These are phyloP conservation scores for Pelvicachromis taeniatus DNA, from an alignment of 2,113 vertebrate genomes.

Conservation along the genomic window DNA sequence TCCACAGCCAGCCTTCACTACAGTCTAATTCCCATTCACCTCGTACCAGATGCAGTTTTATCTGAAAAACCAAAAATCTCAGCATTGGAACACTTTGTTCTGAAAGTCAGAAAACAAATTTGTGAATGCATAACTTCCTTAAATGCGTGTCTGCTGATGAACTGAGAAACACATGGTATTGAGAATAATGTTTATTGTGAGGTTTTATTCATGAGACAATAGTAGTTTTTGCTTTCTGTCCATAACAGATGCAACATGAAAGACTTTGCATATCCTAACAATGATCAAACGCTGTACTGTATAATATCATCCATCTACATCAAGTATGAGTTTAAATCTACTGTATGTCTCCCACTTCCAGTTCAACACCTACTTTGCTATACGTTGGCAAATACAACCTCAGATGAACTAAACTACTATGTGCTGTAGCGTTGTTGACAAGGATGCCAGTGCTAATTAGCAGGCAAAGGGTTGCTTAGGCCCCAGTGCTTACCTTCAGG, in stretches of 20 bases:
- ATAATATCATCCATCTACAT: neutral
- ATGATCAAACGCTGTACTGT: slow-evolving; percentile 3
- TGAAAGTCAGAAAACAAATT: neutral
- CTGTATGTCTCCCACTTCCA: neutral
- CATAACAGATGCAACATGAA: neutral
- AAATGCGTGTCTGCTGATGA: slow-evolving; percentile 1
- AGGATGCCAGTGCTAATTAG: neutral
- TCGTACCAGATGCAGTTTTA: neutral
- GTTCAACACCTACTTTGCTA: neutral
- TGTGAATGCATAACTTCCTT: neutral
- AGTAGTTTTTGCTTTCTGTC: neutral
- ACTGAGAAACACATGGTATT: neutral
- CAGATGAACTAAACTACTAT: neutral
- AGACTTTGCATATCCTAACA: slow-evolving; percentile 19
- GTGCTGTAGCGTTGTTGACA: neutral
- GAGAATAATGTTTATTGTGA: slow-evolving; percentile 3
- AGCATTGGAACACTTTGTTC: neutral
- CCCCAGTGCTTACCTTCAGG: neutral
- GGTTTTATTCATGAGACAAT: slow-evolving; percentile 6
- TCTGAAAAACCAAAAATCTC: neutral
- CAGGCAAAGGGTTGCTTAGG: slow-evolving; percentile 1
- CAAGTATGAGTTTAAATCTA: neutral
- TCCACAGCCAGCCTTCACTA: neutral
- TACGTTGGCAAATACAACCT: neutral
- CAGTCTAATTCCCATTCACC: slow-evolving; percentile 19